Percentiles rank a stretch among this genome's conserved stretches.
phyloP scores from a whole-genome alignment of 2,797 vertebrate species.

The Taenioides sp. region DNA sequence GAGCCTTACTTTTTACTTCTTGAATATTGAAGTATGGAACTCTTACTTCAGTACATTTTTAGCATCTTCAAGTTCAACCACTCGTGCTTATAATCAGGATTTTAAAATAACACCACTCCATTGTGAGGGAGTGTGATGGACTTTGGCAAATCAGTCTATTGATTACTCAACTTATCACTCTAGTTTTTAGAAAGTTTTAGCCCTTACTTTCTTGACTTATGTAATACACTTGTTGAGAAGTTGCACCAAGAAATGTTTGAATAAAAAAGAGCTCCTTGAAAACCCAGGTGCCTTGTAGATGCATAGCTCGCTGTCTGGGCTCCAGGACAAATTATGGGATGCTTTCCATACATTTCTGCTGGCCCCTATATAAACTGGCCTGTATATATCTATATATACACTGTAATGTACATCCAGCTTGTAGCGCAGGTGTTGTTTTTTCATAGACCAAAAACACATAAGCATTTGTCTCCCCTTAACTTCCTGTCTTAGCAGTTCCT shows the following conservation, averaged over 20 bases:
- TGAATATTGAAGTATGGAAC: too few species aligned
- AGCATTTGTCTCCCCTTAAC: slow-evolving; percentile 13
- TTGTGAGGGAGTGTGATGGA: neutral
- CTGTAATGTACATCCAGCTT: slow-evolving; percentile 2
- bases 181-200: neutral
- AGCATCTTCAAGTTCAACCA: too few species aligned
- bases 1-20: too few species aligned
- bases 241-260: neutral
- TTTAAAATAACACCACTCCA: too few species aligned
- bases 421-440: slow-evolving; percentile 6
- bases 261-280: neutral
- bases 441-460: slow-evolving; percentile 7
- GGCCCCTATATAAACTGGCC: slow-evolving; percentile 3
- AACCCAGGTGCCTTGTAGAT: slow-evolving; percentile 5
- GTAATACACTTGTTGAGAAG: slow-evolving; percentile 3
- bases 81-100: too few species aligned
- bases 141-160: neutral
- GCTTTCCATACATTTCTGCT: slow-evolving; percentile 14
- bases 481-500: slow-evolving; percentile 8
- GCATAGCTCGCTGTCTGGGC: slow-evolving; percentile 11
- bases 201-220: neutral
- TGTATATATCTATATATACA: slow-evolving; percentile 10
- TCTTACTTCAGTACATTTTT: too few species aligned
- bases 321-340: slow-evolving; percentile 7
- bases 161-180: neutral